These are phyloP conservation scores for Lagothrix lagotricha DNA, from an alignment of 2,797 vertebrate species.

Conservation along the genomic window DNA sequence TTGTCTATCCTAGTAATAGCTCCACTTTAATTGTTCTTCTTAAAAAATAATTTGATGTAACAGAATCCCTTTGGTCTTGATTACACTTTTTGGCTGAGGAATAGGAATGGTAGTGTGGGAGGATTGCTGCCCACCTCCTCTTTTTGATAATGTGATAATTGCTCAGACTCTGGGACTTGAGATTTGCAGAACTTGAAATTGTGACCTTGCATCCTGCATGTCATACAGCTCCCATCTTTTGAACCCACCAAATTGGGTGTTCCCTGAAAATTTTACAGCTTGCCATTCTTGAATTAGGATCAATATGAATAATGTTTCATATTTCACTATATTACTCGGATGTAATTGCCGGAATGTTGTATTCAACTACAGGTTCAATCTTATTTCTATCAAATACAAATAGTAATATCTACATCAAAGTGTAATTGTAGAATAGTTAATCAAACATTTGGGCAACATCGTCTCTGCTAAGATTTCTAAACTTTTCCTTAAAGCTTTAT, in stretches of 20 bases:
- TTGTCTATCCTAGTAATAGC: background rate
- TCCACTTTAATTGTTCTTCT: background rate
- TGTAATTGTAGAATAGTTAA: background rate
- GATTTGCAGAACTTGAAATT: background rate
- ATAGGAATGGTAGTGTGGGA: background rate
- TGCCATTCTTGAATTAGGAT: slow-evolving; percentile 7
- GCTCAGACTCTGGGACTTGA: background rate
- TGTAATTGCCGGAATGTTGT: background rate
- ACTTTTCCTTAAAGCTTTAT: slow-evolving; percentile 2
- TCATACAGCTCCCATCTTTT: background rate
- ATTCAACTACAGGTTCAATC: background rate
- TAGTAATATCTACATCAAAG: background rate
- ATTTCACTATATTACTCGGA: background rate
- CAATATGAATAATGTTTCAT: background rate
- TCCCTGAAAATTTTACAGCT: background rate
- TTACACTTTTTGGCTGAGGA: background rate
- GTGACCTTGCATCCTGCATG: background rate
- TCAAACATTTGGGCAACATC: background rate
- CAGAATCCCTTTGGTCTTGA: background rate
- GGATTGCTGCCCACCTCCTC: background rate
- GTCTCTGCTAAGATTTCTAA: slow-evolving; percentile 30
- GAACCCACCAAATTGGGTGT: background rate
- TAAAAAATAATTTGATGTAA: slow-evolving; percentile 27
- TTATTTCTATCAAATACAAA: background rate
- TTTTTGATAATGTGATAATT: background rate